phyloP scores from a whole-genome alignment of 2,888 invertebrate species.

The Hemaris fuciformis region DNA sequence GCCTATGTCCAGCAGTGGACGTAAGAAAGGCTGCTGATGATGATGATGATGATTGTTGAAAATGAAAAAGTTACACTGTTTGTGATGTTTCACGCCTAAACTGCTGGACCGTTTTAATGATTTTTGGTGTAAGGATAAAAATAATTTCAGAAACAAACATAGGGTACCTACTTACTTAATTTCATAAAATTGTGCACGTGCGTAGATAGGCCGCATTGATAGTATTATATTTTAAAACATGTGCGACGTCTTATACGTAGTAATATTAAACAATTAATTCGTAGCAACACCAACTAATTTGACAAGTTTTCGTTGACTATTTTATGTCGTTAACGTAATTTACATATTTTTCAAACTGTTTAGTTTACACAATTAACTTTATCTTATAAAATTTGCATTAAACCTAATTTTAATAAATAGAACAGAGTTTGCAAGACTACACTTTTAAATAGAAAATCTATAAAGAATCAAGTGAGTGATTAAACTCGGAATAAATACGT shows the following conservation, averaged over 20 bases:
- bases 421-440: neutral
- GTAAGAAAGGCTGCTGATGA: no score
- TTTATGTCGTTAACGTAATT: neutral
- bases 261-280: neutral
- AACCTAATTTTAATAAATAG: neutral
- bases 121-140: no score
- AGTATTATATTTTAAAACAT: no score
- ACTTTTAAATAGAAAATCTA: neutral
- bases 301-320: neutral
- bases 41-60: no score
- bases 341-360: neutral
- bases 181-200: no score
- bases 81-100: no score
- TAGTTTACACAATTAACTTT: neutral
- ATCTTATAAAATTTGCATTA: neutral
- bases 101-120: no score
- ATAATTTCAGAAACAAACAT: no score
- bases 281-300: neutral
- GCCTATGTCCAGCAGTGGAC: no score
- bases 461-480: neutral
- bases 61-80: no score
- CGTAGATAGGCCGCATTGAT: no score
- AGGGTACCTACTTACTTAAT: no score
- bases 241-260: neutral
- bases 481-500: conserved; percentile 17